Conservation (phyloP, 1,140 invertebrate genomes). For the Nomia melanderi region DNA sequence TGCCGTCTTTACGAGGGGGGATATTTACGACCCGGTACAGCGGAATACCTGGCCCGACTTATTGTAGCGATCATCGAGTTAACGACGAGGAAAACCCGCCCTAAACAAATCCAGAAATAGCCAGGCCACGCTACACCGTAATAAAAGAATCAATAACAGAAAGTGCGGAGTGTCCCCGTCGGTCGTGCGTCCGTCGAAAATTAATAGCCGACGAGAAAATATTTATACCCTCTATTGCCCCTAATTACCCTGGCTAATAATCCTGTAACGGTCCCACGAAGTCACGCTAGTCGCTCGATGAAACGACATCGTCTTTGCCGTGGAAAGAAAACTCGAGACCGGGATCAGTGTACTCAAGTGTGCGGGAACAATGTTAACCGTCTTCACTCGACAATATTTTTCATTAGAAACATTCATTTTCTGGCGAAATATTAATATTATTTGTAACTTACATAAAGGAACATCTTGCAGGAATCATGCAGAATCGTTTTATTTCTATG, state of each 20-base stretch:
- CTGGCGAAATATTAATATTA: too few species aligned
- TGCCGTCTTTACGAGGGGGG: background rate
- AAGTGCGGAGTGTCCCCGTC: background rate
- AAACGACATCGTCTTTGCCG: background rate
- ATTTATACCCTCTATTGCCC: background rate
- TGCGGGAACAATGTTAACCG: too few species aligned
- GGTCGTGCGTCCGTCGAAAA: background rate
- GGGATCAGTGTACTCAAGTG: too few species aligned
- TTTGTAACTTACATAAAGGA: too few species aligned
- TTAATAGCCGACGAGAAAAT: background rate
- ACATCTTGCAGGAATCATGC: too few species aligned
- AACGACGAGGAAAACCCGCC: background rate
- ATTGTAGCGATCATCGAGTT: background rate
- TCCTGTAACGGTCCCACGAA: background rate
- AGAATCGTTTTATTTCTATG: too few species aligned
- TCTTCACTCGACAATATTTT: too few species aligned
- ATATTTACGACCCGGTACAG: background rate
- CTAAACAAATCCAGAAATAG: background rate
- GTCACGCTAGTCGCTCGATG: background rate
- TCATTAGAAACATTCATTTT: too few species aligned
- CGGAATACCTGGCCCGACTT: background rate
- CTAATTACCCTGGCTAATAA: background rate
- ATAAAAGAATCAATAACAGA: conserved; percentile 3
- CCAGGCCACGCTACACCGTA: background rate
- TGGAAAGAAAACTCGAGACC: too few species aligned